phyloP scores from a whole-genome alignment of 2,113 vertebrate species.

The Regulus satrapa region DNA sequence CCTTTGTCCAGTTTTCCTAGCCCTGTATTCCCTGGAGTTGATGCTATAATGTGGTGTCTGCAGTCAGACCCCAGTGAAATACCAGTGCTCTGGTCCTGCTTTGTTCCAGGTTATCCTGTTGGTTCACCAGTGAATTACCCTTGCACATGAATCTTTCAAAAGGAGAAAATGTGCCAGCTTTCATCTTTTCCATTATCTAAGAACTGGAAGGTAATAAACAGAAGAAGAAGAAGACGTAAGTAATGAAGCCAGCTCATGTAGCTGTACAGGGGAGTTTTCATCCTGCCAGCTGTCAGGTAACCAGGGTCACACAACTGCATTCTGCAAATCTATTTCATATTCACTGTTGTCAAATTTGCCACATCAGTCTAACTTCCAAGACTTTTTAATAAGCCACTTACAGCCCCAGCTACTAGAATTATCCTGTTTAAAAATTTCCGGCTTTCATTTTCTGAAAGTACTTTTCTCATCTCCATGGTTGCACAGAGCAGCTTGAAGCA shows the following conservation, averaged over 20 bases:
- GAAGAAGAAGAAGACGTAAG: background rate
- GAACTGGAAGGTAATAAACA: background rate
- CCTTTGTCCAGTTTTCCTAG: background rate
- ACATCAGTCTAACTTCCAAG: background rate
- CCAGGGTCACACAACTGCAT: background rate
- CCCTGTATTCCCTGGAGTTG: background rate
- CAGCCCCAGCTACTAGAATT: background rate
- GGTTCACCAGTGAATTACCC: background rate
- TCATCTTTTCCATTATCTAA: background rate
- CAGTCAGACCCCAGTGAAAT: background rate
- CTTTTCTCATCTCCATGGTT: background rate
- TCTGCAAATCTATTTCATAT: background rate
- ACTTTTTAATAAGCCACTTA: background rate
- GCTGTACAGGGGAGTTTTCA: background rate
- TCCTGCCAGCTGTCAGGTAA: background rate
- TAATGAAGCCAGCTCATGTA: background rate
- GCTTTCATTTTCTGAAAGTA: background rate
- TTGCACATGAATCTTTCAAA: background rate
- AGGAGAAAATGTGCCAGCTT: background rate
- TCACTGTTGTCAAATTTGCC: background rate
- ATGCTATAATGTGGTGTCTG: background rate
- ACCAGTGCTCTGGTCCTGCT: background rate
- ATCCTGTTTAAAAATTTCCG: background rate
- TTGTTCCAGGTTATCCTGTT: background rate
- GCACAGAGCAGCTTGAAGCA: constrained; percentile 13